A percentile compares a stretch with the other conserved stretches of the same genome.
Evolutionary conservation across 1,140 invertebrate genomes (phyloP).

Genomic region (Sminthurinus signatus): DNA sequence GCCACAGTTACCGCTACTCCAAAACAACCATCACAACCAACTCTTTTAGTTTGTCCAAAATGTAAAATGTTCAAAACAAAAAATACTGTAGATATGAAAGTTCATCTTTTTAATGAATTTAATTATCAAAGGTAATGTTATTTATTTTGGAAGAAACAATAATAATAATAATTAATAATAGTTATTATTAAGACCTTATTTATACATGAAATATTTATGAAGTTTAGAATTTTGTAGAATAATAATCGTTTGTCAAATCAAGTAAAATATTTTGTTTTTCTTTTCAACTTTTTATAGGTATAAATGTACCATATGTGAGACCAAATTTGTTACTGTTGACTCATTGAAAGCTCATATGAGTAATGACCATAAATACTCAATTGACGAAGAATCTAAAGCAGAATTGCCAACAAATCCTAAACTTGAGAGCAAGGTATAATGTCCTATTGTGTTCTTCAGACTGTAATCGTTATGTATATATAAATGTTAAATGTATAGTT

Average conservation of each 20-base stretch:
- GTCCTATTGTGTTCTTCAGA: too few species aligned
- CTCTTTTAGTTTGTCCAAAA: slow-evolving; percentile 50
- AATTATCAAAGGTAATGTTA: slow-evolving; percentile 49
- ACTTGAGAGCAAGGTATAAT: slow-evolving; percentile 11
- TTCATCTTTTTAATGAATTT: slow-evolving; percentile 54
- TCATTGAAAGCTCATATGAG: slow-evolving; percentile 31
- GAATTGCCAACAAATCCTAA: slow-evolving; percentile 10
- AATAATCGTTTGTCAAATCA: too few species aligned
- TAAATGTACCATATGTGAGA: slow-evolving; percentile 20
- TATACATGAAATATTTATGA: neutral
- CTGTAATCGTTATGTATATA: too few species aligned
- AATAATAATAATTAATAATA: neutral
- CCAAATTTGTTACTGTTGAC: slow-evolving; percentile 17
- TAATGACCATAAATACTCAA: slow-evolving; percentile 17
- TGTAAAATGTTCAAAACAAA: slow-evolving; percentile 51
- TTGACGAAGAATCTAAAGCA: slow-evolving; percentile 9
- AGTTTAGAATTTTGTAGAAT: neutral
- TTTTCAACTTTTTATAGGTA: slow-evolving; percentile 24
- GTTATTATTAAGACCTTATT: neutral
- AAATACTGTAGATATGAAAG: slow-evolving; percentile 50
- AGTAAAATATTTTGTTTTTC: too few species aligned
- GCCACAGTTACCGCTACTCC: neutral
- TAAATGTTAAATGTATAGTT: too few species aligned
- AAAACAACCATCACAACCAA: neutral
- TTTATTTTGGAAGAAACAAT: neutral